Percentiles rank a stretch among this genome's conserved stretches.
phyloP scores from a whole-genome alignment of 2,113 vertebrate species.

The Felis chaus region DNA sequence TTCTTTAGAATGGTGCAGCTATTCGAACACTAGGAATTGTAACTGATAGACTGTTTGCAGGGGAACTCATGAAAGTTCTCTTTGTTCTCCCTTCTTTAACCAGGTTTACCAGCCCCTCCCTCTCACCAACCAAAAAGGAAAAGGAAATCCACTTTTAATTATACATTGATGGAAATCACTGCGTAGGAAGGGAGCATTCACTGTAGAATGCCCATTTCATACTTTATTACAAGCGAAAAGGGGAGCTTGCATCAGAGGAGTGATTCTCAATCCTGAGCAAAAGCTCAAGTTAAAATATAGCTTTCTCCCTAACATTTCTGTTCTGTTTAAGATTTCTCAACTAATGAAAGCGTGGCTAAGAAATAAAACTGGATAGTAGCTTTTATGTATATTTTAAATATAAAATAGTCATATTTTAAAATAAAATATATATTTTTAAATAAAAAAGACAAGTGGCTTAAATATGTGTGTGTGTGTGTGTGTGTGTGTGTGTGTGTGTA shows the following conservation, averaged over 20 bases:
- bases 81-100: constrained; percentile 86
- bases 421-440: neutral
- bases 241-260: constrained; percentile 65
- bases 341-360: neutral
- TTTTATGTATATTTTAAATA: neutral
- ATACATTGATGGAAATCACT: constrained; percentile 87
- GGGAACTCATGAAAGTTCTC: constrained; percentile 87
- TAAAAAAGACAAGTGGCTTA: neutral
- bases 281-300: constrained; percentile 75
- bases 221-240: constrained; percentile 82
- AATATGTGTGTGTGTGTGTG: neutral
- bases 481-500: neutral
- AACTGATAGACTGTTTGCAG: constrained; percentile 89
- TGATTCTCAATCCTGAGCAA: constrained; percentile 55
- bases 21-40: constrained; percentile 87
- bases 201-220: constrained; percentile 83
- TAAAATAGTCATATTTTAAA: neutral
- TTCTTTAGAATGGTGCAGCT: constrained; percentile 86
- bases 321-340: neutral
- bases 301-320: constrained; percentile 63
- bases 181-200: constrained; percentile 83
- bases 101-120: constrained; percentile 85
- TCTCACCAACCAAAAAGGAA: constrained; percentile 81
- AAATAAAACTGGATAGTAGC: neutral
- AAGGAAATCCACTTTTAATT: constrained; percentile 91